A percentile compares a stretch with the other conserved stretches of the same genome.
Evolutionary conservation across 2,797 vertebrate species (phyloP).

Genomic region (Streptopelia turtur): DNA sequence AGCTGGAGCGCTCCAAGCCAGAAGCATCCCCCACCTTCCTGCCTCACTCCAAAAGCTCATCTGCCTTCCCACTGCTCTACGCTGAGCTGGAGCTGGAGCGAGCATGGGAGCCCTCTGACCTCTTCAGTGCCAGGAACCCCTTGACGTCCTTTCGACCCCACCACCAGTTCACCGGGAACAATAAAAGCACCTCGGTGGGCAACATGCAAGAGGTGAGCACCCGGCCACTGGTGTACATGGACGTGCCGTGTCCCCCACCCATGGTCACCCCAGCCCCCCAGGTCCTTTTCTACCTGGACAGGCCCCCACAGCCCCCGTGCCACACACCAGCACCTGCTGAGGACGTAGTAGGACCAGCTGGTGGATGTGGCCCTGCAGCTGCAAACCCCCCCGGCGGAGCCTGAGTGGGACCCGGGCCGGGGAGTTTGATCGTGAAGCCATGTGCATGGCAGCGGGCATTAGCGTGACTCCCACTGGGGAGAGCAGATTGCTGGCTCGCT

Average conservation of each 20-base stretch:
- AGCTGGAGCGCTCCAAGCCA: constrained; percentile 76
- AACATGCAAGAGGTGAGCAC: constrained; percentile 53
- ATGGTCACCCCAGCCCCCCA: constrained; percentile 52
- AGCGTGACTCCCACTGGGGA: not conserved
- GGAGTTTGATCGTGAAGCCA: constrained; percentile 4
- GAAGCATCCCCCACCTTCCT: constrained; percentile 71
- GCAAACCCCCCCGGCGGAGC: constrained; percentile 64
- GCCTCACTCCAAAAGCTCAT: constrained; percentile 82
- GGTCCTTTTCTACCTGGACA: constrained; percentile 81
- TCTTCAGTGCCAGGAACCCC: constrained; percentile 59
- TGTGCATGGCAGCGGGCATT: not conserved
- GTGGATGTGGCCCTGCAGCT: constrained; percentile 5
- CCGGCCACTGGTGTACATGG: constrained; percentile 65
- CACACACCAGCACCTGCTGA: constrained; percentile 42
- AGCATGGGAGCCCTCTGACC: constrained; percentile 12
- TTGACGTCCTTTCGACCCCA: constrained; percentile 76
- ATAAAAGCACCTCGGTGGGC: constrained; percentile 62
- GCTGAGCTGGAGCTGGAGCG: constrained; percentile 53
- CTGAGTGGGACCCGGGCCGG: not conserved
- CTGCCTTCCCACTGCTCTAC: constrained; percentile 77
- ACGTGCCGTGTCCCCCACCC: constrained; percentile 52
- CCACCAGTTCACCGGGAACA: constrained; percentile 43
- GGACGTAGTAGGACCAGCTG: constrained; percentile 51
- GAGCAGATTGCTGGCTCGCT: not conserved
- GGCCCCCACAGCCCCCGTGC: constrained; percentile 69